Evolutionary conservation across 2,797 vertebrate genomes (phyloP), one percentile per base, ranked within the genome.

Genomic region (Epinephelus awoara): DNA sequence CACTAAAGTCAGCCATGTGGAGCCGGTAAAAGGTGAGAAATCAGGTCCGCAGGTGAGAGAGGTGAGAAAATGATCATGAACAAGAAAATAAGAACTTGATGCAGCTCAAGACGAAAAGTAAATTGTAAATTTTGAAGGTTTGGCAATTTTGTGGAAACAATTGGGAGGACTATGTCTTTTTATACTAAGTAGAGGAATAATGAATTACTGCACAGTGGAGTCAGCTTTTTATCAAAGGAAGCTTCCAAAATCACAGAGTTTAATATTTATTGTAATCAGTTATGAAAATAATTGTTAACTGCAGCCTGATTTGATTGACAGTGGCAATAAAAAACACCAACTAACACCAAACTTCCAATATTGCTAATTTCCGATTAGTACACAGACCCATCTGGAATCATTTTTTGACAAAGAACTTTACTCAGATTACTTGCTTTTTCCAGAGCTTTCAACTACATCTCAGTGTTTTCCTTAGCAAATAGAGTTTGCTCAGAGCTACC

Each of bases 1-100:
- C 25, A 21, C 21, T 83, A 67, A 82, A 87, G 73, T 69, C 58
- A 34, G 52, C 67, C 67, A 76, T 58, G 87, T 80, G 75, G 73
- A 85, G 74, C 72, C 3, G 8, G 51, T 77, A 54, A 77, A 80
- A 80, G 64, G 61, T 80, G 83, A 67, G 40, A 47, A 72, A 76
- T 58, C 25, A 59, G 67, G 12, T 51, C 58, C 51, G 68, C 21
- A 59, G 68, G 27, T 2, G 54, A 70, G 72, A 57, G 5, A 14
- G 51, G 47, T 21, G 17, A 62, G 40, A 42, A 61, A 72, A 49
- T 13, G 25, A 63, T 46, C 3, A 55, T 7, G 5, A 1, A 0
- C 17, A 27, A 51, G 40, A 72, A 69, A 46, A 65, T 29, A 21
- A 73, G 59, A 74, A 76, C 46, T 40, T 34, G 38, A 74, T 51